phyloP scores from a whole-genome alignment of 2,797 vertebrate genomes.

The Leuciscus waleckii region DNA sequence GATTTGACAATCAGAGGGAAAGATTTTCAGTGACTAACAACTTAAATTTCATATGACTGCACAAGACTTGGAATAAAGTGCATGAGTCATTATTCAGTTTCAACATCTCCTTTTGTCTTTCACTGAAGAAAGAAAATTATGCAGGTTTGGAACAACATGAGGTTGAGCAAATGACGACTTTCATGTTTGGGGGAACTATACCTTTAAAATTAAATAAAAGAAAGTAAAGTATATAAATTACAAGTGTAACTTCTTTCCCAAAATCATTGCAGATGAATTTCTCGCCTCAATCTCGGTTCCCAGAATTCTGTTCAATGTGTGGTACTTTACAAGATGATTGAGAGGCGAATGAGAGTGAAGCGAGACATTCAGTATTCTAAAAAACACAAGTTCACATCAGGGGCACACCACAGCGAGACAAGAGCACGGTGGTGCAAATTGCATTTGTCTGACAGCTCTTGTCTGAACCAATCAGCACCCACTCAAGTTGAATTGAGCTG shows the following conservation, averaged over 20 bases:
- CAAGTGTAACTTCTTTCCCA: background rate
- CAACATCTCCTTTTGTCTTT: background rate
- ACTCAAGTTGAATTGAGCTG: constrained; percentile 17
- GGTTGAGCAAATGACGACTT: background rate
- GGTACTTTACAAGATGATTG: constrained; percentile 27
- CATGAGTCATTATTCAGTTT: background rate
- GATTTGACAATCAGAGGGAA: background rate
- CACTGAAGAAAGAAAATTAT: background rate
- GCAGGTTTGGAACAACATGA: too few relatives aligned
- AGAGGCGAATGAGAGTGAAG: constrained; percentile 14
- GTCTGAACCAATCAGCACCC: constrained; percentile 38
- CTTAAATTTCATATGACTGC: background rate
- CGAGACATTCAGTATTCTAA: constrained; percentile 11
- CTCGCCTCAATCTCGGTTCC: background rate
- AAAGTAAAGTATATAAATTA: background rate
- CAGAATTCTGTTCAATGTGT: background rate
- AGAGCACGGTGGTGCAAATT: constrained; percentile 19
- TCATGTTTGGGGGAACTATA: background rate
- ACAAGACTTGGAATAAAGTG: background rate
- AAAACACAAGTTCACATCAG: constrained; percentile 29
- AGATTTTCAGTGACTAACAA: background rate
- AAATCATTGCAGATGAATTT: background rate
- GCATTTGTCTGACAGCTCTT: constrained; percentile 21
- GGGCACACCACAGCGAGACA: background rate
- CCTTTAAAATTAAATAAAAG: background rate